Conservation (phyloP, 2,797 vertebrate genomes). For the Acanthurus leucopareius region DNA sequence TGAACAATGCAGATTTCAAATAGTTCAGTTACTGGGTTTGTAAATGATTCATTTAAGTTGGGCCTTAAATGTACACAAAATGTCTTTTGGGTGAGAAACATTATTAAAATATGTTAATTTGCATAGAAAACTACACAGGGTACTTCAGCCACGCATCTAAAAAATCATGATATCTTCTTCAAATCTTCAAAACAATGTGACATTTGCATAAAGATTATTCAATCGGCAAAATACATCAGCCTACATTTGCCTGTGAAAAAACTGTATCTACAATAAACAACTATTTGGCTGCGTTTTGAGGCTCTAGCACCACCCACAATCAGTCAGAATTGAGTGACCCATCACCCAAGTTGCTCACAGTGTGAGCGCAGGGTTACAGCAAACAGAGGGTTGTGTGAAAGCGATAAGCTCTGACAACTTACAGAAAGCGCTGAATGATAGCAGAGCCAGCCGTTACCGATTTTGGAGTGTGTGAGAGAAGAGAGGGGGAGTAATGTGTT, state of each 20-base stretch:
- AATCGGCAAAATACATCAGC: slow-evolving; percentile 4
- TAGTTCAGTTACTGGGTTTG: too few relatives aligned
- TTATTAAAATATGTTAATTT: background rate
- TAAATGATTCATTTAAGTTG: background rate
- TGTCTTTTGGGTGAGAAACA: background rate
- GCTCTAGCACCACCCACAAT: slow-evolving; percentile 55
- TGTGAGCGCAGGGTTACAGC: slow-evolving; percentile 58
- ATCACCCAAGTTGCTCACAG: slow-evolving; percentile 53
- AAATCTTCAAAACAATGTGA: background rate
- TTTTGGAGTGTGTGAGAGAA: slow-evolving; percentile 63
- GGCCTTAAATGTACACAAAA: background rate
- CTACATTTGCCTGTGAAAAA: slow-evolving; percentile 10
- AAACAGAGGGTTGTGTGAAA: slow-evolving; percentile 59
- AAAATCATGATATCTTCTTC: background rate
- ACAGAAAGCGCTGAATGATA: slow-evolving; percentile 66
- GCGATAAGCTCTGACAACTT: slow-evolving; percentile 66
- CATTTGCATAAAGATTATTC: background rate
- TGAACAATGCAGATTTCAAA: background rate
- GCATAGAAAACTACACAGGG: background rate
- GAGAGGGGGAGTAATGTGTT: slow-evolving; percentile 57
- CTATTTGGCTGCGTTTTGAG: slow-evolving; percentile 20
- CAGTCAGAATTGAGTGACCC: slow-evolving; percentile 60
- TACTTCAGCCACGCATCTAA: background rate
- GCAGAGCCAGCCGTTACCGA: slow-evolving; percentile 64
- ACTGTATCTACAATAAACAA: slow-evolving; percentile 26